These are phyloP conservation scores for Aix galericulata DNA, from an alignment of 2,113 vertebrate genomes.

Conservation along the genomic window DNA sequence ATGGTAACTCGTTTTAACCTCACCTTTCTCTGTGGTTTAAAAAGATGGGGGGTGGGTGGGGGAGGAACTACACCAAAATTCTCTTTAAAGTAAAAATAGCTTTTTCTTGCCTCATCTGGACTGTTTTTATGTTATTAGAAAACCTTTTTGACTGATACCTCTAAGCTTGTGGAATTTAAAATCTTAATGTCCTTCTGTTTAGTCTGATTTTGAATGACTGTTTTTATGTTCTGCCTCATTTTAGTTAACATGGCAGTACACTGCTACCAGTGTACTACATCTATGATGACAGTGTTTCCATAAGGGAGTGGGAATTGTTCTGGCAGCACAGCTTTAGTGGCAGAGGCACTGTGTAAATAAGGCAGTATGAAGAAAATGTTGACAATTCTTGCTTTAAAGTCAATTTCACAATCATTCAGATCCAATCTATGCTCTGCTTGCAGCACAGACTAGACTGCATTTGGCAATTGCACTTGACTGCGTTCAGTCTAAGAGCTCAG, in stretches of 20 bases:
- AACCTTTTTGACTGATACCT: neutral
- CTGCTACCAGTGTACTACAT: neutral
- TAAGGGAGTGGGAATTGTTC: neutral
- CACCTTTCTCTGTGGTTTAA: neutral
- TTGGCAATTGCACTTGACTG: neutral
- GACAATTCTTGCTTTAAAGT: neutral
- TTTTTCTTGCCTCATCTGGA: neutral
- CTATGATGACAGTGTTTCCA: neutral
- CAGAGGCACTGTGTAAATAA: neutral
- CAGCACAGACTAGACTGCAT: neutral
- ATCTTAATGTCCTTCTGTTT: neutral
- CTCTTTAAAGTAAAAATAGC: neutral
- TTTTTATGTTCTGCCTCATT: neutral
- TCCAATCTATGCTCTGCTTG: neutral
- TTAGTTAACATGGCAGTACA: neutral
- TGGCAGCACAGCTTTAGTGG: neutral
- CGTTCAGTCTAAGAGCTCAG: neutral
- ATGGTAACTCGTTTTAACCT: neutral
- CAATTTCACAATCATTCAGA: neutral
- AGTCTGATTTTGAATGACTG: neutral
- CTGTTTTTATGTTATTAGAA: neutral
- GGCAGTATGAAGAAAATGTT: neutral
- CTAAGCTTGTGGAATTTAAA: neutral
- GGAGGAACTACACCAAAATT: neutral
- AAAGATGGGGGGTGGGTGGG: neutral